Evolutionary conservation across 2,888 invertebrate genomes (phyloP), one percentile per base, ranked within the genome.

Genomic region (Amiota communis): DNA sequence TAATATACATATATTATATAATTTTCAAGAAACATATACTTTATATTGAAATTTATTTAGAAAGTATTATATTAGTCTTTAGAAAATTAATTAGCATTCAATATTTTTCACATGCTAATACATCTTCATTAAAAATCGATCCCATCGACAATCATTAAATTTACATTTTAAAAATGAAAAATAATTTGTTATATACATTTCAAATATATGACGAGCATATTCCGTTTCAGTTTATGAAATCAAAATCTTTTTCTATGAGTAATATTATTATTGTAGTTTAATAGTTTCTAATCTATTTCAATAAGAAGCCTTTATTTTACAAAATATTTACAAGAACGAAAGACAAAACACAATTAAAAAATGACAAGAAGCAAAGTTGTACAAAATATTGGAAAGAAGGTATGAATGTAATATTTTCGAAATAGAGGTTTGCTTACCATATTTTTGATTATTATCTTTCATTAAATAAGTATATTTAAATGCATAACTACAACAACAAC

Each of bases 381-480:
- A 4, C 8, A 36, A 2, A 36, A 36, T 36, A 36, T 36, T 36
- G 36, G 36, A 36, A 36, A 6, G 36, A 6, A 36, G 36, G 36
- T 2, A 6, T 36, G 36, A 73, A 36, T 51, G 48, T 71, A 71
- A 68, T 72, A 49, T 74, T 65, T 64, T 73, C 70, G 12, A 64
- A 70, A 73, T 8, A 51, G 72, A 84, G 81, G 79, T 79, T 82
- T 82, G 85, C 85, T 83, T 84, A 85, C 85, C 84, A 70, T 65
- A 48, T 56, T 56, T 59, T 57, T 68, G 57, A n/a, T 20, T 61
- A 10, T 69, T 72, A 65, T 67, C 47, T 71, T 74, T 79, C 74
- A 76, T 80, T 82, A 80, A 73, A 79, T 78, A 49, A 4, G 3
- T 36, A 36, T 11, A 56, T 65, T 65, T 80, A 81, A 81, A 64